These are phyloP conservation scores for Glyphotaelius pellucidus DNA, from an alignment of 2,888 invertebrate species.

Conservation along the genomic window DNA sequence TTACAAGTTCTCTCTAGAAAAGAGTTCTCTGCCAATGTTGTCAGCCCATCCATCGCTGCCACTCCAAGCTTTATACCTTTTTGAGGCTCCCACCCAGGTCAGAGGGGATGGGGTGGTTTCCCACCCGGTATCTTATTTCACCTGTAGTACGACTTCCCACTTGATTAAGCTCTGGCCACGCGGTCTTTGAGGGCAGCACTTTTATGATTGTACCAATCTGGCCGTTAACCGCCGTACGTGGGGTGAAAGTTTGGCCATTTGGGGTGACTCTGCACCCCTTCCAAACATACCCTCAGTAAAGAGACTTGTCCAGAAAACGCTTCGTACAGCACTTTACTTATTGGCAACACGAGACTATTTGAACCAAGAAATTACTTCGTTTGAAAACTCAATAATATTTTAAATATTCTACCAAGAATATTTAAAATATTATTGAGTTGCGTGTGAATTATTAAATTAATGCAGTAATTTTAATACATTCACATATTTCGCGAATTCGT, in stretches of 20 bases:
- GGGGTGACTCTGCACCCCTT: constrained; percentile 18
- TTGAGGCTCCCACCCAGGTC: constrained; percentile 14
- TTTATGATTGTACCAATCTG: constrained; percentile 55
- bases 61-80: constrained; percentile 2
- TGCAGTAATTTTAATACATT: not conserved
- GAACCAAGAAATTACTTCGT: not conserved
- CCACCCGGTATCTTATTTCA: constrained; percentile 38
- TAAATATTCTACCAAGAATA: not conserved
- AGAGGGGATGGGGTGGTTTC: constrained; percentile 10
- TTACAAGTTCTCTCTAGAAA: not conserved
- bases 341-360: not conserved
- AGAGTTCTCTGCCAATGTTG: not conserved
- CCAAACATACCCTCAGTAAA: not conserved
- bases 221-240: constrained; percentile 41
- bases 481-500: not conserved
- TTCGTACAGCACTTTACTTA: not conserved
- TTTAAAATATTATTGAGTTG: no score
- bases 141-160: constrained; percentile 55
- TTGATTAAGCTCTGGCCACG: constrained; percentile 46
- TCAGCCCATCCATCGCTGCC: not conserved
- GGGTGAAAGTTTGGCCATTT: constrained; percentile 31
- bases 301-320: not conserved
- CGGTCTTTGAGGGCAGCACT: constrained; percentile 47
- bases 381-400: not conserved
- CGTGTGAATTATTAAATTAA: not conserved